Percentiles rank a stretch among this genome's conserved stretches.
These are phyloP conservation scores for Otis tarda DNA, from an alignment of 2,113 vertebrate genomes.

Conservation along the genomic window DNA sequence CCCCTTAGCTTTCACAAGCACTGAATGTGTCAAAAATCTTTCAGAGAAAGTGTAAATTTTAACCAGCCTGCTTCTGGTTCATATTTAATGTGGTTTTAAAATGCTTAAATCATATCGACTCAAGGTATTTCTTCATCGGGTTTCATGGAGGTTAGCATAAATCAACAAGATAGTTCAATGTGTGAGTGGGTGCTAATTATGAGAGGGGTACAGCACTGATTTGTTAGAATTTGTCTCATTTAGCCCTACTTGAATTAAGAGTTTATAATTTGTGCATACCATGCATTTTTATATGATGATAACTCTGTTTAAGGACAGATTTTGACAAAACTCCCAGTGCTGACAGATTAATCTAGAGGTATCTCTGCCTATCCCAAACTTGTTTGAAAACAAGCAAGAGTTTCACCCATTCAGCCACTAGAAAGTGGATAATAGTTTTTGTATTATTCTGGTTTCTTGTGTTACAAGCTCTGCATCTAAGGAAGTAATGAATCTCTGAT, in stretches of 20 bases:
- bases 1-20: constrained; percentile 80
- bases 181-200: constrained; percentile 56
- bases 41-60: constrained; percentile 81
- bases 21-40: constrained; percentile 82
- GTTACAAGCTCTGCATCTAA: background rate
- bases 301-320: background rate
- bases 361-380: background rate
- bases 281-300: background rate
- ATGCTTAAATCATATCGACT: constrained; percentile 61
- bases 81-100: constrained; percentile 76
- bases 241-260: constrained; percentile 33
- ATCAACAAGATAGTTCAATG: constrained; percentile 24
- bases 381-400: background rate
- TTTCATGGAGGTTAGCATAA: constrained; percentile 28
- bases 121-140: constrained; percentile 53
- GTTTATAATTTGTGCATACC: background rate
- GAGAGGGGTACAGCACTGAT: constrained; percentile 19
- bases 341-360: background rate
- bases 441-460: background rate
- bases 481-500: background rate
- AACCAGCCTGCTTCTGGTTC: constrained; percentile 77
- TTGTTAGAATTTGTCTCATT: constrained; percentile 46
- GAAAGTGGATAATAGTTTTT: constrained; percentile 24
- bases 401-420: background rate
- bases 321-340: background rate